Base-by-base conservation (phyloP, 2,888 invertebrate genomes). In the Cephus pygmeus region DNA sequence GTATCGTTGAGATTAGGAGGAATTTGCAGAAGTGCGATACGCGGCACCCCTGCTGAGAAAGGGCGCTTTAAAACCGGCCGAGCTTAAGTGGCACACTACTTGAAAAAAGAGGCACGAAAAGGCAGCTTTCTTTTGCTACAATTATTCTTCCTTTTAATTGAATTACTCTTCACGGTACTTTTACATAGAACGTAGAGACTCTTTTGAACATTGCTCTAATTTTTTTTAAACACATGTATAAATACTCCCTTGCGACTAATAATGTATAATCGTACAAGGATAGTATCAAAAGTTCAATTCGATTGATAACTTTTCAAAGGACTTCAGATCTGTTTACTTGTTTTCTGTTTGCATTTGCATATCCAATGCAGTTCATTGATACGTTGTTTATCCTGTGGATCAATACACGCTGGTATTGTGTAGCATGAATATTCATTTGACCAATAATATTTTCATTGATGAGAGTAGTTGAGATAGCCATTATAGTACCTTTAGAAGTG, bases 21-120 rank as follows among this genome's bases (percentile, higher is more conserved):
- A 12, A 69, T 76, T 76, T 76, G 35, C 69, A 34, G 56, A 56
- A 56, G 56, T 56, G 56, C 23, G 56, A 56, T 56, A 56, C 23
- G 56, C 23, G 56, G 56, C 56, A 56, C 56, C 56, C 56, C 56
- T 56, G 56, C 56, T 23, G 23, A 23, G 56, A 56, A 56, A 23
- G 56, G 23, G 23, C 56, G 56, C 56, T 9, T 56, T 56, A 23
- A 56, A 9, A 56, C 23, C 9, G 23, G 23, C 23, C 56, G 56
- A 56, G 23, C 23, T 56, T 23, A 23, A 56, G 56, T 56, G 9
- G 56, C 56, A 56, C 23, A 23, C 6, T 9, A 9, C 56, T 56
- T 56, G 23, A 9, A 56, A 23, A 56, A 56, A 23, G 56, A 23
- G 23, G 23, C 23, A 9, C 23, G 56, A 56, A 56, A 56, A 56